These are phyloP conservation scores for Caenorhabditis becei DNA, from an alignment of 2,888 invertebrate species.

Conservation along the genomic window DNA sequence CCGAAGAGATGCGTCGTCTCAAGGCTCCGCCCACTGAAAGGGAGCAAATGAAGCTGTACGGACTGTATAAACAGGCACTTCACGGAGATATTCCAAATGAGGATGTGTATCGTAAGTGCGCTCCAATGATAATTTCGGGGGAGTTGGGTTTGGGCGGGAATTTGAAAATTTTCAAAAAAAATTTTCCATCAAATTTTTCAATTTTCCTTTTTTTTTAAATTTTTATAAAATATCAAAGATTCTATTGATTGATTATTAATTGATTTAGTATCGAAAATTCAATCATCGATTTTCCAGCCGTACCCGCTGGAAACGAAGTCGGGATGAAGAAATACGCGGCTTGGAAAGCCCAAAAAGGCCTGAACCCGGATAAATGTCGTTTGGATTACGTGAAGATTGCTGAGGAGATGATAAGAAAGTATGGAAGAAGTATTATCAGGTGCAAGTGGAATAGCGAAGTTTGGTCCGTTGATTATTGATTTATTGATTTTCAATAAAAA, in stretches of 20 bases:
- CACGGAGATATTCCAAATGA: slow-evolving; percentile 72
- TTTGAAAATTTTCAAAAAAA: no score
- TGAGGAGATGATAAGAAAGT: slow-evolving; percentile 72
- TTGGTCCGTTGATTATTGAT: slow-evolving; percentile 69
- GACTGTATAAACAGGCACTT: slow-evolving; percentile 73
- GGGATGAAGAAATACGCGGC: slow-evolving; percentile 66
- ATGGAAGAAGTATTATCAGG: slow-evolving; percentile 65
- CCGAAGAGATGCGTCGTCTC: slow-evolving; percentile 74
- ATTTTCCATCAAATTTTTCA: no score
- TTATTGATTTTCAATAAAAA: no score
- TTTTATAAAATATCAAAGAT: no score
- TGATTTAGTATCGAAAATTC: neutral
- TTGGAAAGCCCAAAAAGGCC: slow-evolving; percentile 64
- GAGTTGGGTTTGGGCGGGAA: no score
- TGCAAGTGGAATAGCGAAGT: slow-evolving; percentile 75
- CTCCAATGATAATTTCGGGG: no score
- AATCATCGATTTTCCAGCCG: slow-evolving; percentile 25
- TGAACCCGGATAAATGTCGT: slow-evolving; percentile 61
- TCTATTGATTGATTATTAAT: no score
- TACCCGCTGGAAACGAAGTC: slow-evolving; percentile 46
- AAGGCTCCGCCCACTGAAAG: slow-evolving; percentile 61
- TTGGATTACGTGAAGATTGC: slow-evolving; percentile 68
- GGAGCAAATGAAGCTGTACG: slow-evolving; percentile 69
- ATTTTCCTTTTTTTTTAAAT: no score
- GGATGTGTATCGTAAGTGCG: slow-evolving; percentile 70